phyloP scores from a whole-genome alignment of 2,797 vertebrate genomes.

The Xenops minutus region DNA sequence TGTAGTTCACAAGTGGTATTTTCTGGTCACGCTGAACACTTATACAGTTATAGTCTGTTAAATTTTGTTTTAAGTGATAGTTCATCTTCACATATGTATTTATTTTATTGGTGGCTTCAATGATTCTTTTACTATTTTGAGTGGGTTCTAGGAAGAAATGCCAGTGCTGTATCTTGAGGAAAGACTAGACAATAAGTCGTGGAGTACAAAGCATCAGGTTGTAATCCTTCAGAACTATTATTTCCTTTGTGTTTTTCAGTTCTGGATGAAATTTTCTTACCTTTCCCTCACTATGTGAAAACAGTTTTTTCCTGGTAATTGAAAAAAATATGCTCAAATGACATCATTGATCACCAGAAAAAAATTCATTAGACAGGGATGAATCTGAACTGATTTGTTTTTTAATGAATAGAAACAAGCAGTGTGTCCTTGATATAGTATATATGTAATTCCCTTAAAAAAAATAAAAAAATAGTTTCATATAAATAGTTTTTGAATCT shows the following conservation, averaged over 20 bases:
- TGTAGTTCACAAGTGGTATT: background rate
- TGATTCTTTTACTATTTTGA: background rate
- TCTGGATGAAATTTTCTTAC: background rate
- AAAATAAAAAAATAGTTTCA: background rate
- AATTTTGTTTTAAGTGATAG: background rate
- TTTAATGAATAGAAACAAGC: background rate
- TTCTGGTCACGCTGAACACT: background rate
- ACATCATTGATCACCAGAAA: background rate
- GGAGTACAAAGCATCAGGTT: background rate
- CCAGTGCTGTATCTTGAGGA: background rate
- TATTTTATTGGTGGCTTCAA: background rate
- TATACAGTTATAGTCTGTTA: background rate
- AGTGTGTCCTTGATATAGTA: background rate
- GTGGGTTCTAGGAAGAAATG: background rate
- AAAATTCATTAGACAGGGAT: background rate
- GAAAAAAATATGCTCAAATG: background rate
- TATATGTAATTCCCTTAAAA: background rate
- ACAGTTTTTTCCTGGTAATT: background rate
- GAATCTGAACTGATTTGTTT: background rate
- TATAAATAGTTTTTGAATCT: background rate
- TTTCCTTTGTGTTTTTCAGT: background rate
- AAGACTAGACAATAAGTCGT: background rate
- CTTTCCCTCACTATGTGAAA: background rate
- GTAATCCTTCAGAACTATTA: background rate
- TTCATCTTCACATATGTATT: background rate